These are phyloP conservation scores for Drosophila fuyamai DNA, from an alignment of 1,140 invertebrate genomes.

Conservation along the genomic window DNA sequence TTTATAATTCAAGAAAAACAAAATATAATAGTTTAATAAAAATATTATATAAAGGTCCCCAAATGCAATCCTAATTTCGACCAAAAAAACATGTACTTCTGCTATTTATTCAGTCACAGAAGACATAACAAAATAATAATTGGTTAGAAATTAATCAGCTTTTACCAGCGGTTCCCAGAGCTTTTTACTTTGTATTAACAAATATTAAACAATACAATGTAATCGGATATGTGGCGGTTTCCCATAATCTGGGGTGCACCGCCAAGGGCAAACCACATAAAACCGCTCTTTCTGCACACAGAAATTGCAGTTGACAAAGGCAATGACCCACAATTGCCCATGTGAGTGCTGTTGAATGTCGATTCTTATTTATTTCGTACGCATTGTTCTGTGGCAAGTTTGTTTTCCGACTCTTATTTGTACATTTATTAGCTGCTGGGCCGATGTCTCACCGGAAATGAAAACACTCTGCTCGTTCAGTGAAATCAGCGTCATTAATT, in stretches of 20 bases:
- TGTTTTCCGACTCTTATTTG: constrained; percentile 31
- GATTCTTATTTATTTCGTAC: constrained; percentile 24
- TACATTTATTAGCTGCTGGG: constrained; percentile 12
- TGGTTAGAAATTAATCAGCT: too few species aligned
- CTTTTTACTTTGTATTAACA: background rate
- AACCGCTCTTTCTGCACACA: constrained; percentile 16
- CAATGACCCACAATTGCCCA: constrained; percentile 46
- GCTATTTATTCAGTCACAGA: too few species aligned
- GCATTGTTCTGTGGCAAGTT: constrained; percentile 49
- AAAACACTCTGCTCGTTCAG: constrained; percentile 36
- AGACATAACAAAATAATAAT: too few species aligned
- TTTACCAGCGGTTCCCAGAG: background rate
- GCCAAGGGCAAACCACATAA: constrained; percentile 25
- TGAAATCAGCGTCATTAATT: constrained; percentile 76
- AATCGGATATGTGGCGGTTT: background rate
- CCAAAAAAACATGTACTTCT: too few species aligned
- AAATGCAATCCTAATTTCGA: too few species aligned
- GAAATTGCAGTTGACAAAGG: constrained; percentile 40
- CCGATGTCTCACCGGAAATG: constrained; percentile 66
- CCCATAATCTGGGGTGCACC: constrained; percentile 21
- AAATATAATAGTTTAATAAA: too few species aligned
- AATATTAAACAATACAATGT: constrained; percentile 1
- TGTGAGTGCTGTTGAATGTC: constrained; percentile 10
- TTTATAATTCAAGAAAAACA: too few species aligned
- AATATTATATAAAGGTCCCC: too few species aligned